Conservation (phyloP, 2,113 vertebrate species). For the Coryphaenoides rupestris region DNA sequence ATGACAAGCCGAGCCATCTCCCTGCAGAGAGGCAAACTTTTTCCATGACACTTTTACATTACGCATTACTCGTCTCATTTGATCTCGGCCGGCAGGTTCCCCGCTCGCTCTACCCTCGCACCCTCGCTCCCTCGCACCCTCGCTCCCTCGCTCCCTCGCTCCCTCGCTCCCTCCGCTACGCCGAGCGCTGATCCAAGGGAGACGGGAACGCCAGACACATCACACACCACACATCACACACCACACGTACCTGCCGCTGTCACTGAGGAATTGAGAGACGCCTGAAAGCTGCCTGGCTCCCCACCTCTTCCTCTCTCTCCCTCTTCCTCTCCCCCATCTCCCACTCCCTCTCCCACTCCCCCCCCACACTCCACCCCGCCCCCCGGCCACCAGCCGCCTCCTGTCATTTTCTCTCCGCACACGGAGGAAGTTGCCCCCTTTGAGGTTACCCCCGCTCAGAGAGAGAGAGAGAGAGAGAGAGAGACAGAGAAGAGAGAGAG, state of each 20-base stretch:
- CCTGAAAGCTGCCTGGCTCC: slow-evolving; percentile 47
- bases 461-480: not conserved
- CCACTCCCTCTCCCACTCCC: too few relatives aligned
- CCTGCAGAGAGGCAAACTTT: slow-evolving; percentile 17
- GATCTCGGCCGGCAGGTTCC: slow-evolving; percentile 40
- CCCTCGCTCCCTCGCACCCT: slow-evolving; percentile 33
- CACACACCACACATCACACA: slow-evolving; percentile 55
- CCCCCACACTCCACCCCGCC: slow-evolving; percentile 33
- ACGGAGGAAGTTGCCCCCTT: slow-evolving; percentile 47
- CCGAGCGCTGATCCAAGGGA: slow-evolving; percentile 56
- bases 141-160: slow-evolving; percentile 36
- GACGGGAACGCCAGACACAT: slow-evolving; percentile 41
- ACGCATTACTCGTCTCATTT: slow-evolving; percentile 38
- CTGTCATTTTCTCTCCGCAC: too few relatives aligned
- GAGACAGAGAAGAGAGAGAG: not conserved
- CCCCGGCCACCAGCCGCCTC: slow-evolving; percentile 17
- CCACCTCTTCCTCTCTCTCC: not conserved
- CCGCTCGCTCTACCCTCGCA: slow-evolving; percentile 10
- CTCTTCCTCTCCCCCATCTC: slow-evolving; percentile 43
- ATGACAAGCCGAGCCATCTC: slow-evolving; percentile 31
- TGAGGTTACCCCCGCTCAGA: slow-evolving; percentile 35
- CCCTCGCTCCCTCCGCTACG: too few relatives aligned
- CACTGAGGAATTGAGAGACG: slow-evolving; percentile 44
- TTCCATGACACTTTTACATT: slow-evolving; percentile 39
- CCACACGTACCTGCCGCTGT: slow-evolving; percentile 43